Percentiles rank a stretch among this genome's conserved stretches.
These are phyloP conservation scores for Cladorhizidae sp. DNA, from an alignment of 37 sponge, comb jelly and placozoan genomes.

Conservation along the genomic window DNA sequence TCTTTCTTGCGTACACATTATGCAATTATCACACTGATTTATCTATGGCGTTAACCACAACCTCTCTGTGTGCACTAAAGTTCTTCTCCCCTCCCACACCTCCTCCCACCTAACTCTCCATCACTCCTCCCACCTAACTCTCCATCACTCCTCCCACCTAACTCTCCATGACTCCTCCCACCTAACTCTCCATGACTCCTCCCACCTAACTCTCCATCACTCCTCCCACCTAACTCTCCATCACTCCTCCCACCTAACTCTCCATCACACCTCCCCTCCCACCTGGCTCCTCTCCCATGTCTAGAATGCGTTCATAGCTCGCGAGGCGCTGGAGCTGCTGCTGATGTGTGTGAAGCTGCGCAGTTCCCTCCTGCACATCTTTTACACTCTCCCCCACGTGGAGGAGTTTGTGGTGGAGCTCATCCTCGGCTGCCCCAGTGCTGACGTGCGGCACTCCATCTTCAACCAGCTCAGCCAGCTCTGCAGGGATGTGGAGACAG, in stretches of 20 bases:
- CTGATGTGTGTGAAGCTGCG: conserved; percentile 78
- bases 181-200: too few species aligned
- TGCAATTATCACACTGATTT: too few species aligned
- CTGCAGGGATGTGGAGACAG: conserved; percentile 7
- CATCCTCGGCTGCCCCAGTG: conserved; percentile 61
- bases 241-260: too few species aligned
- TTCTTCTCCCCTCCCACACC: too few species aligned
- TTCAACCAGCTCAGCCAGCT: conserved; percentile 30
- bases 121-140: too few species aligned
- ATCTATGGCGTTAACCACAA: too few species aligned
- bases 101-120: too few species aligned
- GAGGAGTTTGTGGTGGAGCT: conserved; percentile 74
- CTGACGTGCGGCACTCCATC: conserved; percentile 37
- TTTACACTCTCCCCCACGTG: conserved; percentile 60
- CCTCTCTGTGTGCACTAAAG: too few species aligned
- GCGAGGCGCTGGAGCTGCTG: conserved; percentile 76
- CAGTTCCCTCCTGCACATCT: conserved; percentile 50
- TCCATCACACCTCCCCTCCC: neutral
- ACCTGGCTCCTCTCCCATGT: neutral
- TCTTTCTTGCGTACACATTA: too few species aligned
- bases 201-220: neutral
- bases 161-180: too few species aligned
- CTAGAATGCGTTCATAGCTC: conserved; percentile 78
- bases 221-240: neutral
- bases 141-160: too few species aligned